A percentile compares a stretch with the other conserved stretches of the same genome.
These are phyloP conservation scores for Hypomesus transpacificus DNA, from an alignment of 2,113 vertebrate species.

Conservation along the genomic window DNA sequence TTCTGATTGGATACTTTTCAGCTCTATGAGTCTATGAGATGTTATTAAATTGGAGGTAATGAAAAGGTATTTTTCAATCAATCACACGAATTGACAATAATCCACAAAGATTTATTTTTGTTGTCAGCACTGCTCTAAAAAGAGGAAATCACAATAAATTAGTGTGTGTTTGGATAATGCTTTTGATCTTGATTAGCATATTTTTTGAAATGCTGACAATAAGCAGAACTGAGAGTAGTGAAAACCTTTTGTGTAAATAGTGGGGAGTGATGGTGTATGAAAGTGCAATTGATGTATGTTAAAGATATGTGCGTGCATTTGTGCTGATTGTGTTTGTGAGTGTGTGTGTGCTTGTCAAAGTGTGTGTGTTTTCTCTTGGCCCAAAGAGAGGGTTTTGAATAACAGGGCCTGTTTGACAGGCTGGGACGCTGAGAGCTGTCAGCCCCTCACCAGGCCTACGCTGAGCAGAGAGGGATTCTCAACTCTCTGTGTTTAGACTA, in stretches of 20 bases:
- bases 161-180: slow-evolving; percentile 68
- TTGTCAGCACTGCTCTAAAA: slow-evolving; percentile 64
- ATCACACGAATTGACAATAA: slow-evolving; percentile 71
- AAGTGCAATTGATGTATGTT: slow-evolving; percentile 9
- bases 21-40: slow-evolving; percentile 67
- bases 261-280: slow-evolving; percentile 10
- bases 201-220: slow-evolving; percentile 76
- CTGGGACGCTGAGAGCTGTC: slow-evolving; percentile 90
- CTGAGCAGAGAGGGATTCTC: slow-evolving; percentile 79
- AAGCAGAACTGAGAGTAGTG: slow-evolving; percentile 74
- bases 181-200: slow-evolving; percentile 81
- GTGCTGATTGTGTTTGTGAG: slow-evolving; percentile 24
- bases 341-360: slow-evolving; percentile 24
- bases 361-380: slow-evolving; percentile 58
- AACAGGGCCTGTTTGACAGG: slow-evolving; percentile 86
- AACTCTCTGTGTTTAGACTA: slow-evolving; percentile 94
- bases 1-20: slow-evolving; percentile 83
- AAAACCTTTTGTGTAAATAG: slow-evolving; percentile 69
- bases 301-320: slow-evolving; percentile 27
- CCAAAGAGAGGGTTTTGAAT: slow-evolving; percentile 77
- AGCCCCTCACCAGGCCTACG: slow-evolving; percentile 75
- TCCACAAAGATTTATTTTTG: slow-evolving; percentile 60
- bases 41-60: slow-evolving; percentile 72
- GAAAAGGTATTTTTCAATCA: slow-evolving; percentile 75
- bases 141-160: slow-evolving; percentile 69